Base-by-base conservation (phyloP, 2,797 vertebrate species). In the Sebastiscus albofasciatus region DNA sequence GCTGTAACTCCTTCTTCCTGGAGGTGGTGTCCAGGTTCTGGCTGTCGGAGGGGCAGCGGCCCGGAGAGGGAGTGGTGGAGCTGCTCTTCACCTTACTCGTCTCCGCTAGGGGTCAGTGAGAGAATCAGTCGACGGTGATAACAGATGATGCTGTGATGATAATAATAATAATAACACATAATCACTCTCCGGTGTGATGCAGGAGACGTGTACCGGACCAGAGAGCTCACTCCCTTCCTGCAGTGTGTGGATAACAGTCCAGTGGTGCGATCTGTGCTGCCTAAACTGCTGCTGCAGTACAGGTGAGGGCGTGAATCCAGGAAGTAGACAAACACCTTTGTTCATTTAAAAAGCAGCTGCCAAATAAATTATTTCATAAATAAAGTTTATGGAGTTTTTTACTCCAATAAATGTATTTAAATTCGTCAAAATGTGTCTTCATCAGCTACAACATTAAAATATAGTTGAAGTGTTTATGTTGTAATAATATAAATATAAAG, bases 11-110 rank as follows among this genome's bases (percentile, higher is more conserved):
- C 77, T 96, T 95, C 92, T 96, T 96, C 94, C 92, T 96, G 90
- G 95, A 96, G 80, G 92, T 96, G 86, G 94, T 96, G 88, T 96
- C 96, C 81, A 86, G 94, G 54, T 96, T 96, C 90, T 96, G 93
- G 60, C 88, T 96, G 61, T 90, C 85, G 0, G 91, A 95, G 67
- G 90, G 73, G 1, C 86, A 77, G 72, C 73, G 5, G 0, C 95
- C 95, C 0, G 39, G 33, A n/a, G 94, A 94, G 4, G 93, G 77
- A 0, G 56, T 95, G 78, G 94, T 96, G 85, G 92, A 94, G 77
- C 91, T 96, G 62, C 95, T 96, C 72, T 95, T 96, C 83, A 95
- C 96, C 4, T 71, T 96, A 1, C 93, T 96, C 1, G 91, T 96
- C 66, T 94, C 80, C 9, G 83, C 93, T 18, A 92, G 88, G 3